Evolutionary conservation across 2,888 invertebrate species (phyloP), one percentile per base, ranked within the genome.

Genomic region (Quadriops clusia): DNA sequence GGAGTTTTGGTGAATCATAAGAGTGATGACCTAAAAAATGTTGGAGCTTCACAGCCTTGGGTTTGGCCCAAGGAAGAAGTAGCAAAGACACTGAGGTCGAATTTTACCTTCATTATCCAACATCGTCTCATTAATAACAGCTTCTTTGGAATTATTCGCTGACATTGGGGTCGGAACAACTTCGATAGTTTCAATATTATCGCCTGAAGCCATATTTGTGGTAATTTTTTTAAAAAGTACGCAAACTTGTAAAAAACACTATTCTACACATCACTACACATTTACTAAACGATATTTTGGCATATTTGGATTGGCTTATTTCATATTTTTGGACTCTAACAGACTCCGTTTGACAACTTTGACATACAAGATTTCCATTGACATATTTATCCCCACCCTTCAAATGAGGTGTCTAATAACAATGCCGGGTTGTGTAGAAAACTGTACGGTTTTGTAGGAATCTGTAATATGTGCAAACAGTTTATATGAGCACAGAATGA

Each of bases 151-250:
- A 51, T 72, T 68, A 53, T 73, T 76, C 60, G 65, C 68, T 39
- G 64, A 61, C 48, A 68, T 65, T 54, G 72, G 71, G 58, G 72
- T 70, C 63, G 80, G 81, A 64, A 77, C 70, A 45, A 69, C 63
- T 70, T 83, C 82, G 39, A 84, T 82, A 60, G 74, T 74, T 67
- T 82, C 81, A 58, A 76, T 68, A 56, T 65, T 76, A 65, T 82
- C 82, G 59, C 81, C 81, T 64, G 83, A 81, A 72, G 83, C 84
- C 84, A 84, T 84, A 66, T 70, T 67, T n/a, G n/a, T n/a, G n/a
- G n/a, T n/a, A n/a, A n/a, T n/a, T n/a, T n/a, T n/a, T n/a, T n/a
- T n/a, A n/a, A n/a, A n/a, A n/a, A n/a, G n/a, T n/a, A n/a, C n/a
- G n/a, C n/a, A n/a, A n/a, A n/a, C n/a, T n/a, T n/a, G n/a, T n/a